phyloP scores from a whole-genome alignment of 1,140 invertebrate genomes.

The Caerostris darwini region DNA sequence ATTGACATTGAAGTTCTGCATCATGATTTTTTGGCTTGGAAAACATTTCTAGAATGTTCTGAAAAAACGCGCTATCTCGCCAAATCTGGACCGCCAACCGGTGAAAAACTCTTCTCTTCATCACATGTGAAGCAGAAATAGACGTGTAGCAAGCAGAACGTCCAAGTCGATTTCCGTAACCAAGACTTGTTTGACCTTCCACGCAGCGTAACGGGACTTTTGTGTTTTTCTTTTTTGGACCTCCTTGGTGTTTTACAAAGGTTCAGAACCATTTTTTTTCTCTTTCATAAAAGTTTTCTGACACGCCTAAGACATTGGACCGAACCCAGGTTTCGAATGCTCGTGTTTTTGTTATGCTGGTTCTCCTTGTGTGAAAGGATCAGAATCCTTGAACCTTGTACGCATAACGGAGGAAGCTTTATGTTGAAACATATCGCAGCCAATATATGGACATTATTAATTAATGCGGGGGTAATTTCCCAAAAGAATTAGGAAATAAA shows the following conservation, averaged over 20 bases:
- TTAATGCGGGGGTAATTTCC: too few species aligned
- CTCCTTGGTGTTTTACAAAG: neutral
- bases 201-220: conserved; percentile 33
- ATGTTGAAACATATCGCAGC: too few species aligned
- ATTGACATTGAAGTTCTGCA: neutral
- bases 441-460: too few species aligned
- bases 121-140: neutral
- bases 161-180: conserved; percentile 41
- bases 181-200: conserved; percentile 34
- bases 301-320: conserved; percentile 34
- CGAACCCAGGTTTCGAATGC: neutral
- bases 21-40: neutral
- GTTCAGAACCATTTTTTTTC: neutral
- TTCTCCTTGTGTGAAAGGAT: neutral
- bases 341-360: neutral
- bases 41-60: neutral
- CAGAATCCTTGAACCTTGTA: neutral
- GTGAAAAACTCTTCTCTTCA: neutral
- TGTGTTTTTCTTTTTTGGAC: neutral
- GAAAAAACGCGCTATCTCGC: neutral
- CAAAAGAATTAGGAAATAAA: too few species aligned
- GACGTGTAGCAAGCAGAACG: neutral
- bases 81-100: neutral
- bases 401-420: too few species aligned
- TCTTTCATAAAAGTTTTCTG: neutral